Conservation (phyloP, 64 coral and sea anemone species). For the Porites lutea region DNA sequence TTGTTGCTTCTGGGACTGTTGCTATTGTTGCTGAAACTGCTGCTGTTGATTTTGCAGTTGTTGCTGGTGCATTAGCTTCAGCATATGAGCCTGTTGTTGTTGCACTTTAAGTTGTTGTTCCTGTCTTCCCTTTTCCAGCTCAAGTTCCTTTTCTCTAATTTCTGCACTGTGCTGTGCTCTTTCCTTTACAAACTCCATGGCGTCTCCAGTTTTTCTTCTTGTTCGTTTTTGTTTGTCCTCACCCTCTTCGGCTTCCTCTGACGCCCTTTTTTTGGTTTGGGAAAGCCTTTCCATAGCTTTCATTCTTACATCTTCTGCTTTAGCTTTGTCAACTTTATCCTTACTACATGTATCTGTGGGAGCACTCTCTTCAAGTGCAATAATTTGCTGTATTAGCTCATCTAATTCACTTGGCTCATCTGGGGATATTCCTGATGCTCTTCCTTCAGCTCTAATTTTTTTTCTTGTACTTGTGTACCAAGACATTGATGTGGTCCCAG, state of each 20-base stretch:
- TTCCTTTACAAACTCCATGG: slow-evolving; percentile 61
- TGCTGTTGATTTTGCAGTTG: no score
- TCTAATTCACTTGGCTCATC: slow-evolving; percentile 69
- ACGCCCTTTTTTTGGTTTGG: slow-evolving; percentile 30
- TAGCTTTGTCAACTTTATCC: slow-evolving; percentile 25
- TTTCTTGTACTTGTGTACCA: slow-evolving; percentile 61
- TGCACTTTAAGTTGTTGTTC: slow-evolving; percentile 43
- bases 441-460: slow-evolving; percentile 56
- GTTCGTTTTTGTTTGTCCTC: slow-evolving; percentile 47
- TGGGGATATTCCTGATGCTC: slow-evolving; percentile 61
- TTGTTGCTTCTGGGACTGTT: no score
- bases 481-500: slow-evolving; percentile 6
- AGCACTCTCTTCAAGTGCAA: slow-evolving; percentile 71
- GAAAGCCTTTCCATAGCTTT: slow-evolving; percentile 65
- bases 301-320: slow-evolving; percentile 57
- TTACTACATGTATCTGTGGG: slow-evolving; percentile 39
- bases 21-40: no score
- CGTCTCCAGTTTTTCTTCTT: slow-evolving; percentile 71
- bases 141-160: slow-evolving; percentile 67
- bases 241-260: not conserved
- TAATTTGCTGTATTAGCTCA: slow-evolving; percentile 61
- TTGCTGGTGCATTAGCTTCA: not conserved
- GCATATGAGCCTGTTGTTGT: slow-evolving; percentile 15
- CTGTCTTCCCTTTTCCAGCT: slow-evolving; percentile 41
- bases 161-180: slow-evolving; percentile 40